Base-by-base conservation (phyloP, 2,113 vertebrate genomes). In the Cephalopholis sonnerati region DNA sequence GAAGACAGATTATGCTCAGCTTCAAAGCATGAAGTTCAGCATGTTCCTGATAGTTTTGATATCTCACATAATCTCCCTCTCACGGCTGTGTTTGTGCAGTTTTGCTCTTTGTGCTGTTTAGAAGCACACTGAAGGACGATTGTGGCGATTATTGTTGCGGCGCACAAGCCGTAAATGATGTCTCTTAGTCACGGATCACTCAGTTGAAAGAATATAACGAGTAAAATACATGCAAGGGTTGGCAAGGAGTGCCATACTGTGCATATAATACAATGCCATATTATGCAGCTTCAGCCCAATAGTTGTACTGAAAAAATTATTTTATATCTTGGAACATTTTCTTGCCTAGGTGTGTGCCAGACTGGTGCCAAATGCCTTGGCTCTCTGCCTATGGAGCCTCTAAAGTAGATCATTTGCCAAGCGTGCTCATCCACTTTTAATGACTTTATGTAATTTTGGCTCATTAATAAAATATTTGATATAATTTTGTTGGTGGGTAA, bases 401-500 rank as follows among this genome's bases (percentile, higher is more conserved):
- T 77, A 77, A 89, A 83, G 71, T 84, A 78, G 75, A 89, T 82
- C 15, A 22, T 84, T 90, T 92, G 85, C 90, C 89, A 90, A 92
- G 87, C 81, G 51, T 80, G 61, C 89, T 92, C 93, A 93, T 95
- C 82, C 77, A 90, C 86, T 92, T 95, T 95, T 93, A 95, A 95
- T 95, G 91, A 94, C 90, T 92, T 92, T 89, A 92, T 93, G 82
- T 95, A 94, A 93, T 94, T 93, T 88, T 59, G 74, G 55, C 77
- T 93, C 86, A 94, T 93, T 92, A 93, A 94, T 94, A 91, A 94
- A 91, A 89, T 91, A 94, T 93, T 81, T 84, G 77, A 80, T 84
- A 82, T 94, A 89, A 93, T 93, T 91, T 91, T 92, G 87, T 87
- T 85, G 54, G 85, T 89, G 86, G 77, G 74, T 87, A 83, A 86